Percentiles rank a stretch among this genome's conserved stretches.
phyloP scores from a whole-genome alignment of 2,113 vertebrate genomes.

The Erythrolamprus reginae region DNA sequence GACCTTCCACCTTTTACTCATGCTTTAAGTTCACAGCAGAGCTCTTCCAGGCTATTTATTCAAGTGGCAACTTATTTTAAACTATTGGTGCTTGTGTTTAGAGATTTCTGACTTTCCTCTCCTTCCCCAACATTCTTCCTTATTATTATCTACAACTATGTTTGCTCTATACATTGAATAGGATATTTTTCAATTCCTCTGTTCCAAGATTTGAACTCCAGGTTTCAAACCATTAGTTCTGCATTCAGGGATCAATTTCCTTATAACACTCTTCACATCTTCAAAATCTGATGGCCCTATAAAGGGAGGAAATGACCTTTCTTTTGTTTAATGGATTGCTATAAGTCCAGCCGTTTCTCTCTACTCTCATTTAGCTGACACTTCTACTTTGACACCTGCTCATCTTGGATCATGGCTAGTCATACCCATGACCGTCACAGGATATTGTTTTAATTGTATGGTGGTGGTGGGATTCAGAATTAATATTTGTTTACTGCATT shows the following conservation, averaged over 20 bases:
- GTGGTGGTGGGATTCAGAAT: neutral
- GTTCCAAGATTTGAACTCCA: neutral
- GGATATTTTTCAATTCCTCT: neutral
- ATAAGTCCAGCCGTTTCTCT: neutral
- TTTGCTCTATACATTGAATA: neutral
- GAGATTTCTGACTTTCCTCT: neutral
- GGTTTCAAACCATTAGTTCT: neutral
- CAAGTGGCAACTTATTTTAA: neutral
- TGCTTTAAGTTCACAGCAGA: neutral
- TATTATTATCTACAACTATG: neutral
- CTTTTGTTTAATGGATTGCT: neutral
- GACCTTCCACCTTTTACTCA: neutral
- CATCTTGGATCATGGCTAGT: neutral
- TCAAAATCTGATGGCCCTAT: neutral
- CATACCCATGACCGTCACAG: neutral
- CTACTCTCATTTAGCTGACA: neutral
- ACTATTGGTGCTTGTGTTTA: neutral
- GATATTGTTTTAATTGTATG: neutral
- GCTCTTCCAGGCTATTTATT: neutral
- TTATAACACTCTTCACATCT: neutral
- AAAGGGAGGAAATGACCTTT: neutral
- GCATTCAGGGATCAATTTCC: neutral
- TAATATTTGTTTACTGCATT: neutral
- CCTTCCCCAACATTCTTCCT: neutral
- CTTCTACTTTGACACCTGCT: neutral